Evolutionary conservation across 2,888 invertebrate genomes (phyloP).

Genomic region (Eilema depressum): DNA sequence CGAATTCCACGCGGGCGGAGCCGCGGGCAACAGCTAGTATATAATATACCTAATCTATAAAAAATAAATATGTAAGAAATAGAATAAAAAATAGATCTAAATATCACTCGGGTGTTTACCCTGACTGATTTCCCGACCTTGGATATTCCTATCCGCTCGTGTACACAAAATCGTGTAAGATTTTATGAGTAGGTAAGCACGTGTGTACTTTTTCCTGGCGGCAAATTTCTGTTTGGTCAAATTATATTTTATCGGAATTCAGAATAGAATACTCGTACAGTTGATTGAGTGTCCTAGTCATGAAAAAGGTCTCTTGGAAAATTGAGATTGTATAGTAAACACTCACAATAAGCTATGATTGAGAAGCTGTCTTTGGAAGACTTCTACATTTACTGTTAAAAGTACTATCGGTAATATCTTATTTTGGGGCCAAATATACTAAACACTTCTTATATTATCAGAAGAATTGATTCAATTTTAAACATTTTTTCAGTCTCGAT

Average conservation of each 20-base stretch:
- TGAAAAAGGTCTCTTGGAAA: constrained; percentile 12
- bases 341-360: constrained; percentile 5
- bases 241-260: constrained; percentile 12
- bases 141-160: background rate
- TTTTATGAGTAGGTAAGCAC: background rate
- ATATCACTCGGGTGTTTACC: background rate
- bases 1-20: too few relatives aligned
- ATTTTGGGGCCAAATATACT: too few relatives aligned
- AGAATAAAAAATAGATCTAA: too few relatives aligned
- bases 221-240: background rate
- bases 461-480: background rate
- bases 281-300: constrained; percentile 20
- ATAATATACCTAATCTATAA: too few relatives aligned
- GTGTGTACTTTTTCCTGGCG: background rate
- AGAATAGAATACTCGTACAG: background rate
- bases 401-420: background rate
- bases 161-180: background rate
- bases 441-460: too few relatives aligned
- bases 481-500: background rate
- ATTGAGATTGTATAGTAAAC: constrained; percentile 8
- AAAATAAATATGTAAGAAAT: too few relatives aligned
- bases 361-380: constrained; percentile 5
- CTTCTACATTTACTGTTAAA: background rate
- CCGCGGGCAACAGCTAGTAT: too few relatives aligned
- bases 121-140: background rate